Evolutionary conservation across 1,140 invertebrate genomes (phyloP).

Genomic region (Psix sp.): DNA sequence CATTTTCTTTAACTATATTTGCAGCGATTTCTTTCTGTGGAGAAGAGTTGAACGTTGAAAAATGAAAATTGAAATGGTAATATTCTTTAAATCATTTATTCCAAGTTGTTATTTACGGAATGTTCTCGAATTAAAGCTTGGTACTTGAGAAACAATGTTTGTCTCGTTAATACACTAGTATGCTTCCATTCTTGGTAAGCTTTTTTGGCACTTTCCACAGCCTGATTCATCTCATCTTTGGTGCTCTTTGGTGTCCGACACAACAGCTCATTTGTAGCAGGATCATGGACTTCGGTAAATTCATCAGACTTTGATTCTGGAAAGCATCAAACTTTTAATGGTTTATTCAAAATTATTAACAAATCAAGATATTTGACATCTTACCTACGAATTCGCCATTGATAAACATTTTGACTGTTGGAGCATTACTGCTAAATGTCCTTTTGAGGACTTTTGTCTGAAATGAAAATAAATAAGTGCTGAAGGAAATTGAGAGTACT

Average conservation of each 20-base stretch:
- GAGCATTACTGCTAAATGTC: slow-evolving; percentile 74
- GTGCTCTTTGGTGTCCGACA: slow-evolving; percentile 93
- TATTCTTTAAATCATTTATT: slow-evolving; percentile 18
- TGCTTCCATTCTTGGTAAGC: slow-evolving; percentile 93
- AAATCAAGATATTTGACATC: no score
- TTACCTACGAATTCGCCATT: slow-evolving; percentile 91
- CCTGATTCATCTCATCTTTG: slow-evolving; percentile 92
- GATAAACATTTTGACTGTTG: slow-evolving; percentile 94
- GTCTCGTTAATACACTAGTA: slow-evolving; percentile 94
- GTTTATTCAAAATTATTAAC: neutral
- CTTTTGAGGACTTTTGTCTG: slow-evolving; percentile 60
- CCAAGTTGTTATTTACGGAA: slow-evolving; percentile 78
- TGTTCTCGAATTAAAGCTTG: slow-evolving; percentile 87
- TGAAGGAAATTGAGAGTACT: slow-evolving; percentile 6
- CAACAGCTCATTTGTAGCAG: slow-evolving; percentile 92
- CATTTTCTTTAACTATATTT: slow-evolving; percentile 97
- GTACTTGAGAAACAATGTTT: slow-evolving; percentile 97
- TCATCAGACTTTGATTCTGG: slow-evolving; percentile 93
- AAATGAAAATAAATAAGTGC: slow-evolving; percentile 26
- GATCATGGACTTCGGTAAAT: slow-evolving; percentile 97
- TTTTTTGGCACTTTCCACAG: slow-evolving; percentile 90
- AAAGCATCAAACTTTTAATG: slow-evolving; percentile 2
- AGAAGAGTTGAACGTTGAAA: no score
- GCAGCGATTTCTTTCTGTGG: slow-evolving; percentile 88
- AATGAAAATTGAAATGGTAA: neutral